A percentile compares a stretch with the other conserved stretches of the same genome.
phyloP scores from a whole-genome alignment of 2,797 vertebrate genomes.

The Poeciliopsis infans region DNA sequence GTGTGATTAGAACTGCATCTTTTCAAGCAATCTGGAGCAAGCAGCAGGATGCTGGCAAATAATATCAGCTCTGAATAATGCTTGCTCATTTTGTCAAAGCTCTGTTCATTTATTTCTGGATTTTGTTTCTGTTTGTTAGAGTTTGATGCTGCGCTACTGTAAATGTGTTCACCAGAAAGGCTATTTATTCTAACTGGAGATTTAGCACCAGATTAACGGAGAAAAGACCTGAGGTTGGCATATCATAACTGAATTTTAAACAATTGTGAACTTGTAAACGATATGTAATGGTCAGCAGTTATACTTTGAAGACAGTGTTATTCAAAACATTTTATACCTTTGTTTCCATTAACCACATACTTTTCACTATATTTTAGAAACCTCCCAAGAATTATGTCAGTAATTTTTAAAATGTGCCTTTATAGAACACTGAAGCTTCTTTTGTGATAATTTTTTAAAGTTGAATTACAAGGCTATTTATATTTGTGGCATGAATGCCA shows the following conservation, averaged over 20 bases:
- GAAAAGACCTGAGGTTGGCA: constrained; percentile 13
- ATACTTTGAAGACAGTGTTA: neutral
- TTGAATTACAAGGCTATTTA: constrained; percentile 52
- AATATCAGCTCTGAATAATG: constrained; percentile 55
- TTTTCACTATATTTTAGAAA: constrained; percentile 12
- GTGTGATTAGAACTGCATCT: constrained; percentile 63
- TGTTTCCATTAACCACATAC: constrained; percentile 12
- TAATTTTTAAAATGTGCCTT: neutral
- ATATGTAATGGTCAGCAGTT: neutral
- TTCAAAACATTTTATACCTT: neutral
- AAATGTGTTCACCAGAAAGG: constrained; percentile 21
- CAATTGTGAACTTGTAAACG: neutral
- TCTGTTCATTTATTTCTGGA: constrained; percentile 51
- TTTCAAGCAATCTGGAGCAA: constrained; percentile 64
- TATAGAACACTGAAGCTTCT: constrained; percentile 14
- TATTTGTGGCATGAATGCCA: neutral
- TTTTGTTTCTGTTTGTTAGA: constrained; percentile 57
- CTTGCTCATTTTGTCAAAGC: constrained; percentile 51
- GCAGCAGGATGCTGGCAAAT: constrained; percentile 58
- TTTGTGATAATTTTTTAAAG: constrained; percentile 20
- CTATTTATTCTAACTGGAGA: constrained; percentile 23
- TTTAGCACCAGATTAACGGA: neutral
- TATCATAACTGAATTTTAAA: constrained; percentile 36
- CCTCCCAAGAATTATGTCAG: constrained; percentile 12
- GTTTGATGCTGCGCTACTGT: constrained; percentile 6